Evolutionary conservation across 2,797 vertebrate genomes (phyloP).

Genomic region (Pogonophryne albipinna): DNA sequence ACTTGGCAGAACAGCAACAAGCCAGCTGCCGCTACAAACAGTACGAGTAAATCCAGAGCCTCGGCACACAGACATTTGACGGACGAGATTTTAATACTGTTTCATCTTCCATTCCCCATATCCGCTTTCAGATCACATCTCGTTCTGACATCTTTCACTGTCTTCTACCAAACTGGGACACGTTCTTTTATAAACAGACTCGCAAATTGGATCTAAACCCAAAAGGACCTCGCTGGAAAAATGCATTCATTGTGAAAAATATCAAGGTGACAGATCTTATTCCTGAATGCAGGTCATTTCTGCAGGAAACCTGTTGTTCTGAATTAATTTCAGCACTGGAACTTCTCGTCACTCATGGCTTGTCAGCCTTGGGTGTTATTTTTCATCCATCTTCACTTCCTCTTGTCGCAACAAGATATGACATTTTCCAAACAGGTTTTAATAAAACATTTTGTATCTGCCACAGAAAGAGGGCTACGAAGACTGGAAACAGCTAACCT

Average conservation of each 20-base stretch:
- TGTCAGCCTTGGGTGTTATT: constrained; percentile 40
- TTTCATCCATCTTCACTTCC: constrained; percentile 51
- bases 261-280: constrained; percentile 50
- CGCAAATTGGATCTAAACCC: constrained; percentile 62
- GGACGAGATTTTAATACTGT: constrained; percentile 54
- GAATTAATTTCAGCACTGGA: constrained; percentile 34
- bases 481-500: constrained; percentile 64
- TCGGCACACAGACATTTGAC: constrained; percentile 40
- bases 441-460: constrained; percentile 72
- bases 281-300: constrained; percentile 48
- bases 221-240: constrained; percentile 46
- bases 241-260: constrained; percentile 41
- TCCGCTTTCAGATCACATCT: constrained; percentile 48
- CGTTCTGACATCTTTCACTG: constrained; percentile 47
- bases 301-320: constrained; percentile 40
- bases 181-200: constrained; percentile 55
- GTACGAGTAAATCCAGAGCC: constrained; percentile 36
- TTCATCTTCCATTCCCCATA: constrained; percentile 53
- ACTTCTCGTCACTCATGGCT: constrained; percentile 37
- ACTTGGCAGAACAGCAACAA: constrained; percentile 19
- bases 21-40: constrained; percentile 32
- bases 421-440: constrained; percentile 70
- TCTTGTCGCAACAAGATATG: constrained; percentile 38
- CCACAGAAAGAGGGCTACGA: constrained; percentile 44
- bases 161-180: constrained; percentile 48